phyloP scores from a whole-genome alignment of 2,888 invertebrate genomes.

The Rhingia campestris region DNA sequence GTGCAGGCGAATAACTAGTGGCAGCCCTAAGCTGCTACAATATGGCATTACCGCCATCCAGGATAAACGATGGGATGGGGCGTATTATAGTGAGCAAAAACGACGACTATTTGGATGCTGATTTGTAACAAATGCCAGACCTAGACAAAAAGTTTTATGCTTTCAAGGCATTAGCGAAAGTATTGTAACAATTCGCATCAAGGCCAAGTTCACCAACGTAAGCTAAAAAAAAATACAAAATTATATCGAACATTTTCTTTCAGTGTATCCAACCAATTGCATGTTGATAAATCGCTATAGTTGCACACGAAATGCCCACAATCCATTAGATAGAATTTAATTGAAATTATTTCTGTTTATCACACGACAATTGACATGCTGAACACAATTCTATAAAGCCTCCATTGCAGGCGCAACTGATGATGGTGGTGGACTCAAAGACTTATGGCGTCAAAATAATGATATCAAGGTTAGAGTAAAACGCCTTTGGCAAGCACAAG shows the following conservation, averaged over 20 bases:
- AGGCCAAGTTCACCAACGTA: no score
- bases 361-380: slow-evolving; percentile 58
- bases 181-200: no score
- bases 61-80: no score
- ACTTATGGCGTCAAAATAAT: slow-evolving; percentile 52
- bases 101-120: no score
- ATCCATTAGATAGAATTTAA: slow-evolving; percentile 62
- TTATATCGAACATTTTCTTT: background rate
- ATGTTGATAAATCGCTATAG: slow-evolving; percentile 44
- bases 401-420: slow-evolving; percentile 5
- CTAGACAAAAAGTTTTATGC: no score
- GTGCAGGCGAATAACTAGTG: no score
- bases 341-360: slow-evolving; percentile 62
- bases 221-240: background rate
- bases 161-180: no score
- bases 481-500: slow-evolving; percentile 48
- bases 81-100: no score
- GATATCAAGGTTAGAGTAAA: slow-evolving; percentile 62
- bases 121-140: no score
- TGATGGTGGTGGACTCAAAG: slow-evolving; percentile 10
- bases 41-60: no score
- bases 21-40: no score
- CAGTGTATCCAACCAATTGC: slow-evolving; percentile 31
- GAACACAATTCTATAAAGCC: slow-evolving; percentile 28
- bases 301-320: slow-evolving; percentile 38